These are phyloP conservation scores for Lamellibrachia luymesi DNA, from an alignment of 1,140 invertebrate genomes.

Conservation along the genomic window DNA sequence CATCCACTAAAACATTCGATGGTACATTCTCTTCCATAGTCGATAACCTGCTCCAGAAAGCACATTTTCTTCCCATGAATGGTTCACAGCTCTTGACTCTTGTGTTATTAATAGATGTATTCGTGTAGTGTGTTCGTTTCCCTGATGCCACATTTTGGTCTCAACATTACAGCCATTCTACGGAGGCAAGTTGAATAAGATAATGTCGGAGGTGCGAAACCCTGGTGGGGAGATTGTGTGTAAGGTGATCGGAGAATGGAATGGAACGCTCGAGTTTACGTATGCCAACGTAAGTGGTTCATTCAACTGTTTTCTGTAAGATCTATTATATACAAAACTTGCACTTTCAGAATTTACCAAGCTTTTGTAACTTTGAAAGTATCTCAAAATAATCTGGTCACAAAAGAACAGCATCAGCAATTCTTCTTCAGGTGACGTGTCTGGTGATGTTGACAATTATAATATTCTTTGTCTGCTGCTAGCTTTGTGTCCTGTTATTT, in stretches of 20 bases:
- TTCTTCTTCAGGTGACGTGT: too few relatives aligned
- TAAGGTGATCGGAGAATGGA: constrained; percentile 56
- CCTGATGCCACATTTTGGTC: not conserved
- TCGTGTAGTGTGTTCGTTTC: not conserved
- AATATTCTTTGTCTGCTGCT: too few relatives aligned
- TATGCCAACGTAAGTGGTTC: constrained; percentile 39
- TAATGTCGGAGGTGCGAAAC: constrained; percentile 77
- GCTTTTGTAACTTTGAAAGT: too few relatives aligned
- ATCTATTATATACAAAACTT: not conserved
- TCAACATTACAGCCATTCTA: constrained; percentile 75
- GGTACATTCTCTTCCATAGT: too few relatives aligned
- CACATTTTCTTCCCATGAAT: not conserved
- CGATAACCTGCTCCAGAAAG: not conserved
- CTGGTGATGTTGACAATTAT: too few relatives aligned
- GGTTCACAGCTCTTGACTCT: too few relatives aligned
- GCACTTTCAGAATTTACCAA: too few relatives aligned
- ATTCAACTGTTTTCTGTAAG: not conserved
- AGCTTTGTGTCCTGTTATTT: too few relatives aligned
- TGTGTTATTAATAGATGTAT: not conserved
- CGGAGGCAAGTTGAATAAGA: constrained; percentile 87
- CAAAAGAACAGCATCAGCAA: too few relatives aligned
- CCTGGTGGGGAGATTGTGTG: constrained; percentile 49
- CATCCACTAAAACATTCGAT: too few relatives aligned
- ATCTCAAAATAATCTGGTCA: too few relatives aligned
- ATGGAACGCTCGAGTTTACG: constrained; percentile 53